Conservation (phyloP, 2,888 invertebrate genomes). For the Drosophila acutilabella region DNA sequence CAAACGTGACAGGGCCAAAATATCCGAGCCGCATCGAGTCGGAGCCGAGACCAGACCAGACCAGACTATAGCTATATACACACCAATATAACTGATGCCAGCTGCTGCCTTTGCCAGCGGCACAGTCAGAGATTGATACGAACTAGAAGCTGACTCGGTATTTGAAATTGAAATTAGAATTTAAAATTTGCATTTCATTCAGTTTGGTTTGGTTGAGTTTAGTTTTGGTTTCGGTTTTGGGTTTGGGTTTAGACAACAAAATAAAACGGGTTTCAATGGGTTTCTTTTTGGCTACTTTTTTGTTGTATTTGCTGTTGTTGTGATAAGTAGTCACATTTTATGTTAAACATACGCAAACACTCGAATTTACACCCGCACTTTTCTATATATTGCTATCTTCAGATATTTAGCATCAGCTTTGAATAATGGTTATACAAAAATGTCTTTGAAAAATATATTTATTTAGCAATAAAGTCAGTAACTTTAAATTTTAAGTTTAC, state of each 20-base stretch:
- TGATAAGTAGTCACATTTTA: conserved; percentile 45
- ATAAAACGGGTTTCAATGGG: conserved; percentile 53
- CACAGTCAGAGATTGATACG: conserved; percentile 31
- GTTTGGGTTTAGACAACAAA: conserved; percentile 36
- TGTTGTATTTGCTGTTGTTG: background rate
- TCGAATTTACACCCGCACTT: conserved; percentile 7
- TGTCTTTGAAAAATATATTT: background rate
- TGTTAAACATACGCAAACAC: conserved; percentile 45
- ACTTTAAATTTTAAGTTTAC: conserved; percentile 1
- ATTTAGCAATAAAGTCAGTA: conserved; percentile 4
- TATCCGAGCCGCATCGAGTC: conserved; percentile 11
- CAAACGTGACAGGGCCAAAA: conserved; percentile 44
- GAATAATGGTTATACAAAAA: background rate
- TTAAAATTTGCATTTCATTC: conserved; percentile 44
- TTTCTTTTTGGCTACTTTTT: background rate
- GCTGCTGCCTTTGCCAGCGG: conserved; percentile 5
- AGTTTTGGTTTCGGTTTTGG: conserved; percentile 17
- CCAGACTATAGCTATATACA: conserved; percentile 1
- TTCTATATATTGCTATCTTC: background rate
- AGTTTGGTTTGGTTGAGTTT: conserved; percentile 11
- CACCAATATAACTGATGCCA: background rate
- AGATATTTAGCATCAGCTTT: background rate
- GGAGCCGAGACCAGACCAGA: background rate
- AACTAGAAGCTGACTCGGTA: conserved; percentile 14
- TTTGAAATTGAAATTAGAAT: conserved; percentile 53